phyloP scores from a whole-genome alignment of 2,797 vertebrate genomes.

The Sorex maritimensis region DNA sequence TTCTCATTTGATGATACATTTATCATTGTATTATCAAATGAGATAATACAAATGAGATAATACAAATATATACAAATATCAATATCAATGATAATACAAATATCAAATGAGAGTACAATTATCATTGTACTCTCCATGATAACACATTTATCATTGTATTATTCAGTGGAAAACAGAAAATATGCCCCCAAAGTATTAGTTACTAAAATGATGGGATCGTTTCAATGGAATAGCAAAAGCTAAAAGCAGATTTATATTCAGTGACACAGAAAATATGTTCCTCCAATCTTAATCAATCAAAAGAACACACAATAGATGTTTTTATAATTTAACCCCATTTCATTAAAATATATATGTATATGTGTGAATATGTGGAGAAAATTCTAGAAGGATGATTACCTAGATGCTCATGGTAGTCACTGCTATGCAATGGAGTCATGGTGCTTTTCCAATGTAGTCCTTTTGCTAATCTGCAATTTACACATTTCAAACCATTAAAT shows the following conservation, averaged over 20 bases:
- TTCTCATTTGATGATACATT: neutral
- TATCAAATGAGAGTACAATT: too few relatives aligned
- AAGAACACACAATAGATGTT: neutral
- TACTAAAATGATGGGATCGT: neutral
- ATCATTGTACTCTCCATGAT: too few relatives aligned
- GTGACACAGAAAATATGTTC: neutral
- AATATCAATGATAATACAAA: too few relatives aligned
- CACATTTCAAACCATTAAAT: conserved; percentile 18
- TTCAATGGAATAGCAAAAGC: neutral
- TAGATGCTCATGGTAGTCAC: neutral
- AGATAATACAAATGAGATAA: too few relatives aligned
- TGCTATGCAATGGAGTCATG: neutral
- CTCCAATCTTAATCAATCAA: neutral
- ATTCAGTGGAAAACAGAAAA: neutral
- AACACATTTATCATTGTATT: neutral
- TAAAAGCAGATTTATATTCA: neutral
- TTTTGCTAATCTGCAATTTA: neutral
- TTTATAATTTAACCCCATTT: neutral
- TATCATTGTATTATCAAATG: neutral
- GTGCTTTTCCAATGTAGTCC: neutral
- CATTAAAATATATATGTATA: neutral
- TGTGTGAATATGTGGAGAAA: neutral
- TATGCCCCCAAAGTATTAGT: neutral
- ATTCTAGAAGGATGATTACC: neutral
- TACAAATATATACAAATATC: too few relatives aligned